Evolutionary conservation across 2,797 vertebrate genomes (phyloP), one percentile per base, ranked within the genome.

Genomic region (Pelochelys cantorii): DNA sequence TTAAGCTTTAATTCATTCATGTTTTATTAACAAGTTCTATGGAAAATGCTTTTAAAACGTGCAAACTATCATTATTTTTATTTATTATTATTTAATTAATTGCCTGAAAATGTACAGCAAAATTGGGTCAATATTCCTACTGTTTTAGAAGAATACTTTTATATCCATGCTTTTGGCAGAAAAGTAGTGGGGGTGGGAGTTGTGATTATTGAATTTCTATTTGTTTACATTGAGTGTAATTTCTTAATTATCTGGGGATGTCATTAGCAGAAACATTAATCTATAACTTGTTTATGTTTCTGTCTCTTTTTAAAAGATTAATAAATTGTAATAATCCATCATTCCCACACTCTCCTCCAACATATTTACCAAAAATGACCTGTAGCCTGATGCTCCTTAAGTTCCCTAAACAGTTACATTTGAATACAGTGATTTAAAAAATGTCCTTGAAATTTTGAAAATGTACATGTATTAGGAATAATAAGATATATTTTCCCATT

Each of bases 391-490:
- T 4, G 52, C 13, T 74, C 22, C 57, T 3, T 75, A 79, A 84
- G 20, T 22, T 37, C 89, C 95, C 91, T 75, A 55, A 85, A 78
- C 1, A 60, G 71, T 86, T 8, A n/a, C 84, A 79, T 77, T 48
- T 82, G 57, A 22, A 17, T 60, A 37, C 18, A 2, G 5, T 60
- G 37, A 25, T 27, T 60, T 82, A 82, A 60, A 62, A 74, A 92
- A 90, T 82, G 42, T 71, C 84, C 82, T 88, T 93, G 85, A 92
- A 68, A 84, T 86, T 93, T 91, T 0, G 56, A 81, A 90, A n/a
- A 5, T 1, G 42, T 85, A 77, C 87, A 2, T 27, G 0, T 62
- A 52, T 79, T 89, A 59, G n/a, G 59, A 87, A 62, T 68, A 82
- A 81, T 82, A 89, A 78, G 5, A 0, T 75, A 15, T 93, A 78